Percentiles rank a stretch among this genome's conserved stretches.
These are phyloP conservation scores for Dynastes tityus DNA, from an alignment of 2,888 invertebrate genomes.

Conservation along the genomic window DNA sequence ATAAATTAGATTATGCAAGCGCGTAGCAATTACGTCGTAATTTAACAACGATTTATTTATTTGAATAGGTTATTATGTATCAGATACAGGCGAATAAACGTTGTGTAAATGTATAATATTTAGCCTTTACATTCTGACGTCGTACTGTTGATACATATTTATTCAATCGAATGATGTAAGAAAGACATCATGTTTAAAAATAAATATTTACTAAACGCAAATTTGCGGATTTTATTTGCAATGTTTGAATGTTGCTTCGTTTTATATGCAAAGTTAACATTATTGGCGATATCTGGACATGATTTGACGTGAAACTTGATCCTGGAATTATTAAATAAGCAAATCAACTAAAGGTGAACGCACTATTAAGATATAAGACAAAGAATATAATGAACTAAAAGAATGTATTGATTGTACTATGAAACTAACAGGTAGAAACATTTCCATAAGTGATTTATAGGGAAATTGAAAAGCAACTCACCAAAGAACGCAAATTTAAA, in stretches of 20 bases:
- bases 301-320: too few relatives aligned
- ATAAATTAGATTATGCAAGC: not conserved
- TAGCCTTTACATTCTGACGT: not conserved
- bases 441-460: too few relatives aligned
- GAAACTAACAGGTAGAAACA: too few relatives aligned
- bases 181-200: conserved; percentile 12
- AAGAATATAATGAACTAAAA: too few relatives aligned
- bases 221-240: conserved; percentile 2
- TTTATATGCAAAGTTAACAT: not conserved
- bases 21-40: not conserved
- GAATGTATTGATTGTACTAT: too few relatives aligned
- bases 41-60: not conserved
- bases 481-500: too few relatives aligned
- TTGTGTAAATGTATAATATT: not conserved
- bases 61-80: not conserved
- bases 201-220: conserved; percentile 21
- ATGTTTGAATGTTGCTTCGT: not conserved
- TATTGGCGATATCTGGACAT: too few relatives aligned
- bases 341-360: too few relatives aligned
- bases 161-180: conserved; percentile 30
- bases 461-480: too few relatives aligned
- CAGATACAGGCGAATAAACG: not conserved
- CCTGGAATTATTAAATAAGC: too few relatives aligned
- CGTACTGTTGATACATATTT: not conserved
- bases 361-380: too few relatives aligned